Evolutionary conservation across 2,113 vertebrate genomes (phyloP), one percentile per base, ranked within the genome.

Genomic region (Rattus norvegicus): DNA sequence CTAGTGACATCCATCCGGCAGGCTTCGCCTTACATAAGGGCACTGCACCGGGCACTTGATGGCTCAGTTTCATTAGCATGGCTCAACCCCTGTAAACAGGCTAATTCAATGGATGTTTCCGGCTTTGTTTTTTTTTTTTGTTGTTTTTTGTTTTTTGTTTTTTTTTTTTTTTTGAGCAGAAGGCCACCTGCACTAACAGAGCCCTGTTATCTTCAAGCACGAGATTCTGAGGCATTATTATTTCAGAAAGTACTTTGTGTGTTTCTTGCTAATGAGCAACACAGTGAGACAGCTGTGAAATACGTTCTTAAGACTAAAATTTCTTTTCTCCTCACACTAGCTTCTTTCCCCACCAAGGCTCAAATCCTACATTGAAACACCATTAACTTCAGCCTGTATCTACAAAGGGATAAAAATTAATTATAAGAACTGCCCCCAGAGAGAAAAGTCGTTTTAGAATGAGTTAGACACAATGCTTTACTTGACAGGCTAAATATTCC

Each of bases 161-260:
- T 43, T 43, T 43, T 43, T 43, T 43, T 43, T 43, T 43, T 43
- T 96, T 97, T 95, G 95, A 97, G 85, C 90, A 70, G 76, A 95
- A 98, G 97, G 90, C 97, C 97, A 98, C 97, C 98, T 98, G 98
- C 95, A 97, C 97, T 98, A 98, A 96, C 97, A 98, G 88, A 96
- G 93, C 5, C 43, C 93, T 97, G 75, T 75, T 49, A 95, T 0
- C 1, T 91, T 95, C 94, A 95, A 96, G 96, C 97, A 79, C 0
- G 17, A 91, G 28, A n/a, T 47, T 95, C 96, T 97, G 94, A 92
- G 95, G 26, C 65, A 67, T 92, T 98, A 97, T 97, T 97, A 97
- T 98, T 95, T 93, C 93, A 97, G 93, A 98, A 97, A 98, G 95
- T 88, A 84, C 94, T 92, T 96, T 97, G 67, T 97, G 97, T 97